phyloP scores from a whole-genome alignment of 2,888 invertebrate species.

The Napeogenes inachia region DNA sequence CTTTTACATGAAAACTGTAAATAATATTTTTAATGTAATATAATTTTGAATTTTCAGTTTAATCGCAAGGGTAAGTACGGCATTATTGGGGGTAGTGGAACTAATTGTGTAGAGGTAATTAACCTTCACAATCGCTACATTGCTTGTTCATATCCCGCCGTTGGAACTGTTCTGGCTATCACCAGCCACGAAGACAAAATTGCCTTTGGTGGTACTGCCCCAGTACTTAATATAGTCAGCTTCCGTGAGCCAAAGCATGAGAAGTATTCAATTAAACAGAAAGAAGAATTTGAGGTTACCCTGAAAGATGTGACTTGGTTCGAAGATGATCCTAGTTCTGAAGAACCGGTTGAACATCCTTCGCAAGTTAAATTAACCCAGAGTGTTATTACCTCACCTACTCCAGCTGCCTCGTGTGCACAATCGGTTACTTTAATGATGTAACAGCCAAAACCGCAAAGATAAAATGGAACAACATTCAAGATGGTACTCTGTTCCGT shows the following conservation, averaged over 20 bases:
- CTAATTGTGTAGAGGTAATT: constrained; percentile 64
- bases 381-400: constrained; percentile 16
- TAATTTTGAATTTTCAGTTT: constrained; percentile 43
- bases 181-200: constrained; percentile 59
- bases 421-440: not conserved
- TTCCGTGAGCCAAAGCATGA: constrained; percentile 70
- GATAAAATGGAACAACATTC: not conserved
- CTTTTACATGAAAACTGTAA: too few species aligned
- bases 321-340: constrained; percentile 22
- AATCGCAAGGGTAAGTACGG: constrained; percentile 72
- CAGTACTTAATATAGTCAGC: constrained; percentile 57
- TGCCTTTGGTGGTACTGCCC: constrained; percentile 64
- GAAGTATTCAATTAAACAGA: constrained; percentile 39
- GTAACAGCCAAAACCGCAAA: not conserved
- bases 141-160: constrained; percentile 59
- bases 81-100: constrained; percentile 69
- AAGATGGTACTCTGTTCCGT: not conserved
- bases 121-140: constrained; percentile 70
- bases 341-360: constrained; percentile 5
- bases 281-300: constrained; percentile 26
- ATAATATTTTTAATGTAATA: too few species aligned
- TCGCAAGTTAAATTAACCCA: constrained; percentile 15
- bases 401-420: constrained; percentile 10
- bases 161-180: constrained; percentile 55
- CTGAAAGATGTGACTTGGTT: constrained; percentile 30